These are phyloP conservation scores for Rachycentron canadum DNA, from an alignment of 2,797 vertebrate species.

Conservation along the genomic window DNA sequence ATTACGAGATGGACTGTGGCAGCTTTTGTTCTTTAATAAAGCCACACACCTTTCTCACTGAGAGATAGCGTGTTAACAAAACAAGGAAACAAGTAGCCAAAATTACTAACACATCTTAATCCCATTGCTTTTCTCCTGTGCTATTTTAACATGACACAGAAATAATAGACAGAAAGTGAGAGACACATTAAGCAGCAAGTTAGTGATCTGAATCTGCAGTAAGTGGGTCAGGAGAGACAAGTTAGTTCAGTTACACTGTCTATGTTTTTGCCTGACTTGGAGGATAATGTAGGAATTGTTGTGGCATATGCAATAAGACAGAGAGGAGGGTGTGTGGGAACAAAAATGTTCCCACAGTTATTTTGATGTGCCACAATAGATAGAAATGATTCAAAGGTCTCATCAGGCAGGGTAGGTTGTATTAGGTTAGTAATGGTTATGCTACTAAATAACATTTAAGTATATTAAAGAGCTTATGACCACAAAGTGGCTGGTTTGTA, in stretches of 20 bases:
- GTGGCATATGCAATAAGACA: background rate
- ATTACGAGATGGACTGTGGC: background rate
- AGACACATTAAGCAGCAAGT: constrained; percentile 54
- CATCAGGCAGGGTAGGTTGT: background rate
- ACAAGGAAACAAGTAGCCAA: background rate
- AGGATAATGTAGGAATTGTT: constrained; percentile 37
- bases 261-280: constrained; percentile 37
- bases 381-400: background rate
- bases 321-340: background rate
- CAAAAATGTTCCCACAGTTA: background rate
- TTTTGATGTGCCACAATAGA: background rate
- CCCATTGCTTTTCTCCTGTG: constrained; percentile 29
- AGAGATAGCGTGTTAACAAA: background rate
- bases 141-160: constrained; percentile 60
- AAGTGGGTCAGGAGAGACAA: constrained; percentile 66
- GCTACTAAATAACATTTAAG: constrained; percentile 16
- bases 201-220: constrained; percentile 57
- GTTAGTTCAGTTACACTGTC: constrained; percentile 33
- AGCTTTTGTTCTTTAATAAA: constrained; percentile 8
- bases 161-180: constrained; percentile 33
- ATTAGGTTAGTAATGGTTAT: constrained; percentile 3
- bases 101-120: constrained; percentile 2
- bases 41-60: constrained; percentile 1
- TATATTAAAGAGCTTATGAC: constrained; percentile 26
- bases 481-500: constrained; percentile 14